A percentile compares a stretch with the other conserved stretches of the same genome.
Evolutionary conservation across 2,797 vertebrate genomes (phyloP).

Genomic region (Chiroxiphia lanceolata): DNA sequence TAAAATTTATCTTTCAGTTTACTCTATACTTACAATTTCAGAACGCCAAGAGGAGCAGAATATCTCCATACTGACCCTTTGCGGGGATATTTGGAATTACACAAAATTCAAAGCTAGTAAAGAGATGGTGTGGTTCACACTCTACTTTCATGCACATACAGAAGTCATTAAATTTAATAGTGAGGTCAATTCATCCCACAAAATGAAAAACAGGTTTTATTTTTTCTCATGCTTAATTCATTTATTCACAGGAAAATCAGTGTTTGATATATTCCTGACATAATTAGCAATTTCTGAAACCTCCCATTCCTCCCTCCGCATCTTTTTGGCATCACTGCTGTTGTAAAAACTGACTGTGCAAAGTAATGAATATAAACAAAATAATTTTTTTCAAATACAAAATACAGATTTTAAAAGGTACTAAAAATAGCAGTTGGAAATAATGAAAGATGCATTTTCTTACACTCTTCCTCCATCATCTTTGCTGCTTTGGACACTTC

Average conservation of each 20-base stretch:
- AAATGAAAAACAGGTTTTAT: slow-evolving; percentile 9
- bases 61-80: slow-evolving; percentile 45
- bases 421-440: background rate
- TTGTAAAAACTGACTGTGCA: background rate
- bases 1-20: background rate
- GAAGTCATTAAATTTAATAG: slow-evolving; percentile 23
- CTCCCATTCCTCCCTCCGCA: background rate
- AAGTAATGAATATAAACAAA: background rate
- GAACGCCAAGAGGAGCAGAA: background rate
- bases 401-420: background rate
- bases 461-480: background rate
- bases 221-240: background rate
- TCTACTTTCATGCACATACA: background rate
- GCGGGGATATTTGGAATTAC: slow-evolving; percentile 19
- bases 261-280: background rate
- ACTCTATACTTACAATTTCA: background rate
- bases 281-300: background rate
- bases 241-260: background rate
- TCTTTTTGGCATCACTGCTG: background rate
- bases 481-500: background rate
- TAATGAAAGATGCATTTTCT: background rate
- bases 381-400: background rate
- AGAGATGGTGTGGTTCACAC: background rate
- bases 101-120: background rate
- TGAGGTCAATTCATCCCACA: background rate